Base-by-base conservation (phyloP, 1,140 invertebrate species). In the Anoplophora glabripennis region DNA sequence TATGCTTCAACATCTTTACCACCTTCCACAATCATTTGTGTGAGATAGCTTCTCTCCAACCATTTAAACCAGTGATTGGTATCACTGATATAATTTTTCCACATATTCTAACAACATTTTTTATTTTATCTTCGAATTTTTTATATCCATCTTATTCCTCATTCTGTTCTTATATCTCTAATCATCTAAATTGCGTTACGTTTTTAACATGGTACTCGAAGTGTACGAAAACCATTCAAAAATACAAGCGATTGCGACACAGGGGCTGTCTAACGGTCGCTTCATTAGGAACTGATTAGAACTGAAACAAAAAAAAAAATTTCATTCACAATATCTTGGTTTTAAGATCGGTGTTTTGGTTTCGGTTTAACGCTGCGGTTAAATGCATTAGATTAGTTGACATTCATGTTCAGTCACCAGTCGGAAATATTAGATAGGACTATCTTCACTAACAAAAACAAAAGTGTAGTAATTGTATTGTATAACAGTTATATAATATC, bases 1-100 rank as follows among this genome's bases (percentile, higher is more conserved):
- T 75, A 63, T 75, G 73, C 59, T 75, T 75, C 61, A 75, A 61
- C 73, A 75, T 75, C 52, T 66, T 66, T 59, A 18, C 42, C 52
- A 46, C 56, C 46, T 59, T 59, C 47, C 42, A 59, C 46, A 58
- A 48, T 59, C 64, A 66, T 68, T 68, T 59, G 66, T 63, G 21
- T 36, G 56, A 54, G 51, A 46, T 37, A 38, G 36, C 45, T 36
- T 55, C 38, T 35, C 38, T 45, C 54, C 34, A 46, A 18, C 15
- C 34, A 61, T 62, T 63, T 60, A 51, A 61, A 63, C 37, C 61
- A 63, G 59, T 68, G 68, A 61, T 64, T 59, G 18, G 54, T 59
- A 58, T 68, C 61, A 41, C 59, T 65, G 45, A 65, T 42, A 54
- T 66, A 65, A 48, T 53, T 40, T 47, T 66, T 64, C 66, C 64